Base-by-base conservation (phyloP, 2,888 invertebrate species). In the Diplolepis rosae region DNA sequence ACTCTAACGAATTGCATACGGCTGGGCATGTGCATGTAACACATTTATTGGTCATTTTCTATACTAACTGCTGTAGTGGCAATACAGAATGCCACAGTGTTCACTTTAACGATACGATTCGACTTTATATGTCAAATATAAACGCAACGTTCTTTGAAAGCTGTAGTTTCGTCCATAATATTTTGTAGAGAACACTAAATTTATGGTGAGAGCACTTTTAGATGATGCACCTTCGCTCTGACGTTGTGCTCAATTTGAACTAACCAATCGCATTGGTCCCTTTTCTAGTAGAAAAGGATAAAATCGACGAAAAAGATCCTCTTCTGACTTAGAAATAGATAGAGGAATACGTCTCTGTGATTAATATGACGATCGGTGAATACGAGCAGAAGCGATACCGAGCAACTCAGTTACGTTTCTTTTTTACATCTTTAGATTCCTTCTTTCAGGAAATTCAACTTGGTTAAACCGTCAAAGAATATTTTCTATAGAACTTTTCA, bases 211-310 rank as follows among this genome's bases (percentile, higher is more conserved):
- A 61, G 22, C n/a, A 2, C n/a, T n/a, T n/a, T n/a, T n/a, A n/a
- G n/a, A n/a, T n/a, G n/a, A n/a, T n/a, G n/a, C n/a, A n/a, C n/a
- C 24, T 50, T 22, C 50, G 24, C 35, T 54, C 13, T 22, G 13
- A 35, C n/a, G 24, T n/a, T 39, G n/a, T 6, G 61, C 61, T 61
- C 61, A 39, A 39, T 39, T 61, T 39, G 39, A 61, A n/a, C 24
- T 39, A 39, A 61, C 61, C 39, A 61, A 61, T 39, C 35, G 35
- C n/a, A 39, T 61, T 61, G 61, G 24, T 35, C 35, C 35, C 35
- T 7, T 32, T 32, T 30, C 11, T 48, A 22, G 22, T 9, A 28
- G 52, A 27, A 30, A 28, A 52, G 13, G 52, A 52, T 52, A 28
- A 28, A 52, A 61, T 35, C 35, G 13, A 15, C 6, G 18, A 11